Percentiles rank a stretch among this genome's conserved stretches.
Evolutionary conservation across 53 echinoderm and acorn worm genomes (phyloP).

Genomic region (Echinometra lucunter): DNA sequence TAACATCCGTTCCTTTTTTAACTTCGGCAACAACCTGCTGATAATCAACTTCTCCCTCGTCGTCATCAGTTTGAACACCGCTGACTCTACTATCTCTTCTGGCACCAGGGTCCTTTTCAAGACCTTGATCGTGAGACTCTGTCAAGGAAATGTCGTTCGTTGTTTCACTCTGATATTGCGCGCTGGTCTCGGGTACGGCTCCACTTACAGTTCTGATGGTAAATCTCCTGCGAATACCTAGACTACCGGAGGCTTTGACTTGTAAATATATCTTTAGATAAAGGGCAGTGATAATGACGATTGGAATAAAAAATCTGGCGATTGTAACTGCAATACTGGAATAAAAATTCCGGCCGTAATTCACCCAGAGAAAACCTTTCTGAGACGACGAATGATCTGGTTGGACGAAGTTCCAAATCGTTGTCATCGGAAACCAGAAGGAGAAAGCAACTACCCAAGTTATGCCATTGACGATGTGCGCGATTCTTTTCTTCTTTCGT

Average conservation of each 20-base stretch:
- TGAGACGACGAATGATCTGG: background rate
- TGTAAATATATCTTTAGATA: background rate
- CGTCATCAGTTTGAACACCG: background rate
- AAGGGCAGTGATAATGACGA: background rate
- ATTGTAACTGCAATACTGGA: background rate
- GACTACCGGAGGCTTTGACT: background rate
- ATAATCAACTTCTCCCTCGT: background rate
- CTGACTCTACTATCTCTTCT: background rate
- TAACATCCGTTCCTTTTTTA: background rate
- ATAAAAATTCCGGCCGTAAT: background rate
- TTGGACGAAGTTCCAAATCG: background rate
- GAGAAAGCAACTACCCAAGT: background rate
- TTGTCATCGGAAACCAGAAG: constrained; percentile 28
- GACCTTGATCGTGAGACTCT: background rate
- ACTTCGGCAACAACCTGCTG: background rate
- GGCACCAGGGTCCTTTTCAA: background rate
- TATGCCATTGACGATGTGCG: constrained; percentile 3
- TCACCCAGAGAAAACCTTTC: background rate
- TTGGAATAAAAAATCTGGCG: background rate
- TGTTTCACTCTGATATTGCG: constrained; percentile 10
- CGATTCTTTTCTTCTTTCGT: constrained; percentile 16
- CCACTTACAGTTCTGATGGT: background rate
- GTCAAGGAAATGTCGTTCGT: background rate
- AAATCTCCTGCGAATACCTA: background rate
- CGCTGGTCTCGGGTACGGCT: background rate